Conservation (phyloP, 2,888 invertebrate genomes). For the Acleris emargana region DNA sequence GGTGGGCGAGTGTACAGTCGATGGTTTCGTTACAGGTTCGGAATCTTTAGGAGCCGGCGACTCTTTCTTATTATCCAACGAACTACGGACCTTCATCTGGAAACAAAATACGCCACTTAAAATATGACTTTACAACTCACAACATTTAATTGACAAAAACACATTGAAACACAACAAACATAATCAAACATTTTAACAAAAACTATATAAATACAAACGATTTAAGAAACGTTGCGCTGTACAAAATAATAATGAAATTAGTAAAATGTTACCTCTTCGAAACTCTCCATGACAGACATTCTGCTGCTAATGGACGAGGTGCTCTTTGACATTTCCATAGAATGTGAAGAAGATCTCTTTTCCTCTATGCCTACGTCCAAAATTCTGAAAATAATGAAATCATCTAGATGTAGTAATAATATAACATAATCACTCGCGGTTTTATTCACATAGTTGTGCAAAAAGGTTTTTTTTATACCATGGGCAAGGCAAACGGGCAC, state of each 20-base stretch:
- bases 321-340: conserved; percentile 82
- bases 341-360: conserved; percentile 67
- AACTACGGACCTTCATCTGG: conserved; percentile 68
- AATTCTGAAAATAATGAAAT: conserved; percentile 55
- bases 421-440: too few relatives aligned
- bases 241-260: background rate
- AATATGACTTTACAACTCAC: background rate
- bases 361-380: conserved; percentile 74
- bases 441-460: too few relatives aligned
- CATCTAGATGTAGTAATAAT: too few relatives aligned
- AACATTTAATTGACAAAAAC: too few relatives aligned
- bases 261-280: conserved; percentile 63
- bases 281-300: conserved; percentile 71
- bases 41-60: conserved; percentile 51
- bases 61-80: conserved; percentile 62
- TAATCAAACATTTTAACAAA: too few relatives aligned
- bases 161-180: too few relatives aligned
- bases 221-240: too few relatives aligned
- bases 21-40: conserved; percentile 50
- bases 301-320: conserved; percentile 78
- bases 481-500: too few relatives aligned
- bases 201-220: too few relatives aligned
- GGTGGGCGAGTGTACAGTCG: conserved; percentile 70
- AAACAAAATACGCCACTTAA: conserved; percentile 22
- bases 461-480: too few relatives aligned